Percentiles rank a stretch among this genome's conserved stretches.
These are phyloP conservation scores for Eugnorisma glareosa DNA, from an alignment of 2,888 invertebrate species.

Conservation along the genomic window DNA sequence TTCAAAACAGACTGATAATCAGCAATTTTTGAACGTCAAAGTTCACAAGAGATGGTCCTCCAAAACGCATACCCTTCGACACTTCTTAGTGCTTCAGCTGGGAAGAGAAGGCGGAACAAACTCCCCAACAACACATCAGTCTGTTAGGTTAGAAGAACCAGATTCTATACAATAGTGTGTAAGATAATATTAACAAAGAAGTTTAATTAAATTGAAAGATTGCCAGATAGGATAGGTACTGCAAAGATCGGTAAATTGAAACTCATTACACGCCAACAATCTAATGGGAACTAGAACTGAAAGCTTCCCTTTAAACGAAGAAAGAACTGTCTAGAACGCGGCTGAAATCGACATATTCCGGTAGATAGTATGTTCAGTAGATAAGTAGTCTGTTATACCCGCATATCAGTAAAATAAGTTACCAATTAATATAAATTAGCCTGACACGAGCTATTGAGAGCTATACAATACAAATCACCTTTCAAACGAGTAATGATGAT, in stretches of 20 bases:
- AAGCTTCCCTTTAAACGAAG: neutral
- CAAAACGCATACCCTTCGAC: too few relatives aligned
- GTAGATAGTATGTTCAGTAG: neutral
- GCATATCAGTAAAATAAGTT: conserved; percentile 3
- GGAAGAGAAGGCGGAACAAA: too few relatives aligned
- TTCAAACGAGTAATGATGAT: conserved; percentile 46
- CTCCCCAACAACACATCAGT: too few relatives aligned
- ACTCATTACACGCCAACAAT: neutral
- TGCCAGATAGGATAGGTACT: neutral
- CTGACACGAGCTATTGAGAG: neutral
- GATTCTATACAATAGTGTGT: too few relatives aligned
- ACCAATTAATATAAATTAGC: conserved; percentile 26
- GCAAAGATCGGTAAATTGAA: neutral
- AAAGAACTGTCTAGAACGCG: neutral
- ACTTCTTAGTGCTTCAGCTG: too few relatives aligned
- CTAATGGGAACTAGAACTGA: too few relatives aligned
- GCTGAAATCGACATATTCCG: neutral
- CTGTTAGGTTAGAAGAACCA: too few relatives aligned
- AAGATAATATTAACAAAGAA: too few relatives aligned
- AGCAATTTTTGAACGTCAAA: too few relatives aligned
- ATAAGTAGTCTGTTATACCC: neutral
- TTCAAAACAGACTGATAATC: too few relatives aligned
- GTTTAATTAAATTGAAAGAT: neutral
- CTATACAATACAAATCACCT: conserved; percentile 30
- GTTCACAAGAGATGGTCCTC: too few relatives aligned